A percentile compares a stretch with the other conserved stretches of the same genome.
phyloP scores from a whole-genome alignment of 2,113 vertebrate genomes.

The Pelecanus crispus region DNA sequence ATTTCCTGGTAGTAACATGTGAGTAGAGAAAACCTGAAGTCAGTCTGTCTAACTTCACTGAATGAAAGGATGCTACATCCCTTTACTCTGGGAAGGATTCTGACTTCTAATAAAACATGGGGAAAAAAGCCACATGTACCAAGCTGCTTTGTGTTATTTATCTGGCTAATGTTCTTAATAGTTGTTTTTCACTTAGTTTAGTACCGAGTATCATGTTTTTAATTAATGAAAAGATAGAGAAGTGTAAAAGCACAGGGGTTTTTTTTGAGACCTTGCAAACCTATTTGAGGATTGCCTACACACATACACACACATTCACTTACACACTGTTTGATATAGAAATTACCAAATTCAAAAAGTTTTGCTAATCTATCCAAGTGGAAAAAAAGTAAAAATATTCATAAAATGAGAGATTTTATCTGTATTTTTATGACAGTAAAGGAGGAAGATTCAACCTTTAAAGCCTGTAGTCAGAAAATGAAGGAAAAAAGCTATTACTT shows the following conservation, averaged over 20 bases:
- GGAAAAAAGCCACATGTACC: background rate
- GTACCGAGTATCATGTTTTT: background rate
- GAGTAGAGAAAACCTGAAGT: background rate
- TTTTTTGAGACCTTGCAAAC: background rate
- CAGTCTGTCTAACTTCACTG: background rate
- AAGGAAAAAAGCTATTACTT: background rate
- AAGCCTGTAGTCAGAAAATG: background rate
- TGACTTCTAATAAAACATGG: background rate
- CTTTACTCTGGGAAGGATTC: background rate
- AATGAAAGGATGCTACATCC: background rate
- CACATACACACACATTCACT: background rate
- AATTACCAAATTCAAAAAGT: background rate
- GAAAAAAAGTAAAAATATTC: background rate
- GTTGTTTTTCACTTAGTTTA: background rate
- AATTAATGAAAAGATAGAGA: background rate
- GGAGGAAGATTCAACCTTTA: background rate
- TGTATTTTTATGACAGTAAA: background rate
- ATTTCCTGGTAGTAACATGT: background rate
- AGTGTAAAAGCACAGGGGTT: fast-evolving
- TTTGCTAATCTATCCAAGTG: background rate
- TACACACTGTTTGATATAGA: background rate
- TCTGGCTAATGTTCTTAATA: background rate
- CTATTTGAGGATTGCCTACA: background rate
- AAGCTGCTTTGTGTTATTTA: background rate
- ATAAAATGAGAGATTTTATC: background rate